Conservation (phyloP, 2,888 invertebrate species). For the Drosophila gaucha region DNA sequence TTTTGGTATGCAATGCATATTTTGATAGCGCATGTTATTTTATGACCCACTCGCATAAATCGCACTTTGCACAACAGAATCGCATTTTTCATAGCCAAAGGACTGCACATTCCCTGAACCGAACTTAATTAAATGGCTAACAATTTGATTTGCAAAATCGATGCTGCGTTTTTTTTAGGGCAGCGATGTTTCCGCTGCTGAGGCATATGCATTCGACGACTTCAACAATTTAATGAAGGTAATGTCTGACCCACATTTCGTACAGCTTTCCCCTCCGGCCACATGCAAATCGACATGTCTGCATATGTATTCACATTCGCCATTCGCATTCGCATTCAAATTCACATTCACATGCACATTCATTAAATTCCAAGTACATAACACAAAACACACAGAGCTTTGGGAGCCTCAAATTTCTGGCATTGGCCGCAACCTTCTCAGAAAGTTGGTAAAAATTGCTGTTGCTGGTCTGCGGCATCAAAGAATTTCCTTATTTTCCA, state of each 20-base stretch:
- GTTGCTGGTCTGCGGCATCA: conserved; percentile 57
- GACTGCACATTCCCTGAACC: not conserved
- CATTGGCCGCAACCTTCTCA: conserved; percentile 60
- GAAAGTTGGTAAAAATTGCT: conserved; percentile 45
- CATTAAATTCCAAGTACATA: conserved; percentile 54
- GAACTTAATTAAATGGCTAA: conserved; percentile 28
- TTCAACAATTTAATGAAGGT: conserved; percentile 88
- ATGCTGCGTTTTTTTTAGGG: conserved; percentile 83
- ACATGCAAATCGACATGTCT: conserved; percentile 42
- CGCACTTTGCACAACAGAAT: conserved; percentile 10
- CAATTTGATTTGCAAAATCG: conserved; percentile 23
- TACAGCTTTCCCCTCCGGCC: not conserved
- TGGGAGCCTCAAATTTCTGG: conserved; percentile 17
- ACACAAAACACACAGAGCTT: conserved; percentile 20
- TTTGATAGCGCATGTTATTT: conserved; percentile 48
- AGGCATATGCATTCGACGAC: conserved; percentile 87
- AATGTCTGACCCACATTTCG: conserved; percentile 76
- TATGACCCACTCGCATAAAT: conserved; percentile 27
- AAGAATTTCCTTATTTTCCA: conserved; percentile 61
- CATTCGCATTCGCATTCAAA: conserved; percentile 38
- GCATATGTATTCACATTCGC: conserved; percentile 43
- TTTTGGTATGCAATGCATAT: conserved; percentile 52
- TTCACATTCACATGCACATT: conserved; percentile 54
- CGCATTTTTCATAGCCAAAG: not conserved
- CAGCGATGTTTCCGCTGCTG: conserved; percentile 88